A percentile compares a stretch with the other conserved stretches of the same genome.
Evolutionary conservation across 2,113 vertebrate species (phyloP).

Genomic region (Epinephelus lanceolatus): DNA sequence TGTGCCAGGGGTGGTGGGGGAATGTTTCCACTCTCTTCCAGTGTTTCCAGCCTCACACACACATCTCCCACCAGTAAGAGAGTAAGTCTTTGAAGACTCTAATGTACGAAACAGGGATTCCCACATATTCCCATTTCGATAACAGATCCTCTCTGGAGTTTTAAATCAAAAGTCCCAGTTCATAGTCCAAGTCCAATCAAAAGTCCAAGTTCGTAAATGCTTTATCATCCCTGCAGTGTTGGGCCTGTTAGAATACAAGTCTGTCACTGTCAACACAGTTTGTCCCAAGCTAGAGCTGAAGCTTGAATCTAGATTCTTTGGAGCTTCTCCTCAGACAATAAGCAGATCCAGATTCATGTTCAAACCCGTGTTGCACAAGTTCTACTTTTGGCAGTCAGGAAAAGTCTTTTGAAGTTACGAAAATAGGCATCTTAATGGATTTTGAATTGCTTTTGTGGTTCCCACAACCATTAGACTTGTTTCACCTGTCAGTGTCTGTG

Average conservation of each 20-base stretch:
- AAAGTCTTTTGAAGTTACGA: neutral
- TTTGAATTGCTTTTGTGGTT: slow-evolving; percentile 4
- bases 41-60: slow-evolving; percentile 16
- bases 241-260: slow-evolving; percentile 12
- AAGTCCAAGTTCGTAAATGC: slow-evolving; percentile 10
- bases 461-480: neutral
- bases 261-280: neutral
- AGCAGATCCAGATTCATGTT: slow-evolving; percentile 1
- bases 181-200: too few species aligned
- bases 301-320: neutral
- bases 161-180: slow-evolving; percentile 34
- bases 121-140: slow-evolving; percentile 9
- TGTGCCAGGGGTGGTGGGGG: slow-evolving; percentile 1
- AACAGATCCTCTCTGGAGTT: slow-evolving; percentile 33
- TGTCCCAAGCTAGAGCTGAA: neutral
- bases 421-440: neutral
- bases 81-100: slow-evolving; percentile 3
- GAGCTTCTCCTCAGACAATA: neutral
- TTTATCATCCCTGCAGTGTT: neutral
- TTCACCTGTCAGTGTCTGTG: slow-evolving; percentile 17
- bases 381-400: neutral
- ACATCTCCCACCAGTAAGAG: neutral
- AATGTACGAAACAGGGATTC: slow-evolving; percentile 53
- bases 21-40: slow-evolving; percentile 10
- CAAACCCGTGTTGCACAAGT: neutral